Percentiles rank a stretch among this genome's conserved stretches.
Conservation (phyloP, 30 jellyfish, hydroid and myxozoan genomes). For the Pseudorhiza aurosa region DNA sequence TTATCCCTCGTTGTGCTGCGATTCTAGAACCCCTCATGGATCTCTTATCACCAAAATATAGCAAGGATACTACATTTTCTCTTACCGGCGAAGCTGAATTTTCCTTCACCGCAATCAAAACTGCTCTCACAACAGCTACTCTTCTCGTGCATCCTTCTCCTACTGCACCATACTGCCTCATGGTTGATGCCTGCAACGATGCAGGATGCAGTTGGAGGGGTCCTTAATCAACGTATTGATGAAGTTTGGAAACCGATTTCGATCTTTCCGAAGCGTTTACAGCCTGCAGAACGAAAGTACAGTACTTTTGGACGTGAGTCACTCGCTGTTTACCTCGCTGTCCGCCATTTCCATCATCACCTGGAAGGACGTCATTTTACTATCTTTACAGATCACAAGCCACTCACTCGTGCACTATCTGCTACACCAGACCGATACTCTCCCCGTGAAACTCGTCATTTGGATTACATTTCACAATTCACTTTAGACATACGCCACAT, state of each 20-base stretch:
- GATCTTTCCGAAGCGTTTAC: constrained; percentile 42
- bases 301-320: constrained; percentile 46
- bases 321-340: constrained; percentile 41
- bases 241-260: constrained; percentile 34
- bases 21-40: constrained; percentile 34
- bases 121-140: constrained; percentile 38
- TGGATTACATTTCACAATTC: constrained; percentile 47
- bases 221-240: constrained; percentile 11
- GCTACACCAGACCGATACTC: constrained; percentile 14
- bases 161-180: constrained; percentile 23
- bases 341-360: constrained; percentile 20
- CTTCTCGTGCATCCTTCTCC: constrained; percentile 49
- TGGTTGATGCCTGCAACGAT: constrained; percentile 50
- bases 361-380: constrained; percentile 48
- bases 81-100: constrained; percentile 6
- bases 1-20: constrained; percentile 32
- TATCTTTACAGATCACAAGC: constrained; percentile 45
- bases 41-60: background rate
- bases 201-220: constrained; percentile 44
- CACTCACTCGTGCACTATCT: constrained; percentile 16
- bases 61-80: background rate
- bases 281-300: constrained; percentile 34
- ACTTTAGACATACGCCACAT: constrained; percentile 33
- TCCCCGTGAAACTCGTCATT: constrained; percentile 45
- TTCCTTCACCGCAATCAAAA: constrained; percentile 28